These are phyloP conservation scores for Octodon degus DNA, from an alignment of 2,113 vertebrate species.

Conservation along the genomic window DNA sequence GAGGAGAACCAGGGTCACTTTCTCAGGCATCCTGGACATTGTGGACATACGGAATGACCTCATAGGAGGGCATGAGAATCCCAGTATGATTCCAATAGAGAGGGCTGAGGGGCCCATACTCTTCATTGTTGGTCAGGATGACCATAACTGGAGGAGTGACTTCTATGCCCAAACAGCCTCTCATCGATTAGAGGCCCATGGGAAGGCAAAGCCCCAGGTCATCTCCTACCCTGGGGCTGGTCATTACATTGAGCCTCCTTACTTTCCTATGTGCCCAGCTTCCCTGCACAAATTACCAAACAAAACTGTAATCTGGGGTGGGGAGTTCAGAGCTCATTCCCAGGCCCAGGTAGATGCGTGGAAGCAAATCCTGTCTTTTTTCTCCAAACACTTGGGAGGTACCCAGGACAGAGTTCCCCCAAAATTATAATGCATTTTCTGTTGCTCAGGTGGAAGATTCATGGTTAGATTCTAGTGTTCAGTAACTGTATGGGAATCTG, in stretches of 20 bases:
- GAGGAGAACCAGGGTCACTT: conserved; percentile 71
- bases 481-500: not conserved
- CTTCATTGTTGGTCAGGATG: conserved; percentile 91
- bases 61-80: conserved; percentile 78
- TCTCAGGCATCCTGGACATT: conserved; percentile 87
- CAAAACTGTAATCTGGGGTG: conserved; percentile 89
- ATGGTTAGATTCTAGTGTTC: not conserved
- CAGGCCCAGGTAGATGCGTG: conserved; percentile 91
- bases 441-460: not conserved
- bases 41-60: conserved; percentile 84
- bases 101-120: conserved; percentile 90
- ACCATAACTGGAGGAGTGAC: conserved; percentile 93
- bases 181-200: conserved; percentile 85
- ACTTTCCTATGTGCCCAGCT: conserved; percentile 89
- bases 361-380: conserved; percentile 89
- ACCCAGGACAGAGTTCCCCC: not conserved
- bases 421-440: conserved; percentile 77
- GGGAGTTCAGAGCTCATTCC: conserved; percentile 89
- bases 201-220: conserved; percentile 89
- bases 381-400: conserved; percentile 84
- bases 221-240: conserved; percentile 91
- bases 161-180: conserved; percentile 87
- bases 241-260: conserved; percentile 93
- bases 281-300: conserved; percentile 85
- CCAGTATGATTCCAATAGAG: conserved; percentile 91